Evolutionary conservation across 2,888 invertebrate species (phyloP).

Genomic region (Pinctada fucata): DNA sequence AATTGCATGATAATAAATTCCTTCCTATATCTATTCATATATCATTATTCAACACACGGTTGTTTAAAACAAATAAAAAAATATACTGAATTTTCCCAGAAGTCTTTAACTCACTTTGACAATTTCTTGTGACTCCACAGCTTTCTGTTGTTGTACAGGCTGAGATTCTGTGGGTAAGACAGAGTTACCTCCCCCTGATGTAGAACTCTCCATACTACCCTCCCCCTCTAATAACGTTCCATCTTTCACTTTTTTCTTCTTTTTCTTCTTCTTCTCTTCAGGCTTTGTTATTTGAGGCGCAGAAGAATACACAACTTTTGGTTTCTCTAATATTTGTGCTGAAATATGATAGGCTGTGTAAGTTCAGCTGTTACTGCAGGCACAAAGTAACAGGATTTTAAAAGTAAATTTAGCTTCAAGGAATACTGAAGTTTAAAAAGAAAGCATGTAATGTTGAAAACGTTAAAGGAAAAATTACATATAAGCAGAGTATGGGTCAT

Average conservation of each 20-base stretch:
- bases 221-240: conserved; percentile 8
- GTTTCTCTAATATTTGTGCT: conserved; percentile 53
- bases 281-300: conserved; percentile 66
- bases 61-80: no score
- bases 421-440: no score
- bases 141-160: conserved; percentile 3
- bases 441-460: no score
- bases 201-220: conserved; percentile 6
- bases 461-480: no score
- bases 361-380: neutral
- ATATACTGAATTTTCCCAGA: no score
- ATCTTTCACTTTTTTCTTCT: conserved; percentile 48
- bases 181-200: conserved; percentile 22
- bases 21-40: no score
- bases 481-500: no score
- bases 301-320: conserved; percentile 72
- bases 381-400: no score
- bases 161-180: conserved; percentile 18
- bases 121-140: neutral
- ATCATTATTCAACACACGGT: no score
- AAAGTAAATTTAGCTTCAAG: no score
- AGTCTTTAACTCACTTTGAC: conserved; percentile 9
- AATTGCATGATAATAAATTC: no score
- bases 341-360: neutral
- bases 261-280: conserved; percentile 55